These are phyloP conservation scores for Fistularia tabacaria DNA, from an alignment of 2,797 vertebrate species.

Conservation along the genomic window DNA sequence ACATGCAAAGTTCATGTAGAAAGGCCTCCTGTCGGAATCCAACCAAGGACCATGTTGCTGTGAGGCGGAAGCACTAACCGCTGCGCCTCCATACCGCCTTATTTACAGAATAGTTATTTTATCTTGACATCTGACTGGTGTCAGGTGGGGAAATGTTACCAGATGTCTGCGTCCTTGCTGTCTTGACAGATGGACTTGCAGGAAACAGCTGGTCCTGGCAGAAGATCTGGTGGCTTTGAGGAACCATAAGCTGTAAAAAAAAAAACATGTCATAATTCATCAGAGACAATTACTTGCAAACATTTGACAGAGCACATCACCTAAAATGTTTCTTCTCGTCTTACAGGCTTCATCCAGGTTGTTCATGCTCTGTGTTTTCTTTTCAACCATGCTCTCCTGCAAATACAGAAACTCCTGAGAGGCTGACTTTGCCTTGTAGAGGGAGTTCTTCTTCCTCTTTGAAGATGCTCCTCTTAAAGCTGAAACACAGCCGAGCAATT, in stretches of 20 bases:
- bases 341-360: constrained; percentile 88
- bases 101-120: too few relatives aligned
- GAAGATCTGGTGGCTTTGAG: constrained; percentile 63
- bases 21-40: too few relatives aligned
- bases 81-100: too few relatives aligned
- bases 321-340: neutral
- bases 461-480: constrained; percentile 86
- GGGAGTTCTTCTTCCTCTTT: constrained; percentile 82
- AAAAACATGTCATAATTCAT: neutral
- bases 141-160: constrained; percentile 31
- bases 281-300: neutral
- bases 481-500: constrained; percentile 38
- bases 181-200: constrained; percentile 22
- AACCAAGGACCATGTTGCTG: too few relatives aligned
- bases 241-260: constrained; percentile 54
- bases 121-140: too few relatives aligned
- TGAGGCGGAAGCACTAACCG: too few relatives aligned
- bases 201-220: constrained; percentile 43
- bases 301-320: neutral
- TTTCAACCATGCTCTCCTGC: constrained; percentile 79
- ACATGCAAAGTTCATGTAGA: too few relatives aligned
- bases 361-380: constrained; percentile 83
- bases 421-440: constrained; percentile 77
- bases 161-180: constrained; percentile 43
- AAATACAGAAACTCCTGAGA: constrained; percentile 87